Evolutionary conservation across 2,888 invertebrate genomes (phyloP).

Genomic region (Eupithecia inturbata): DNA sequence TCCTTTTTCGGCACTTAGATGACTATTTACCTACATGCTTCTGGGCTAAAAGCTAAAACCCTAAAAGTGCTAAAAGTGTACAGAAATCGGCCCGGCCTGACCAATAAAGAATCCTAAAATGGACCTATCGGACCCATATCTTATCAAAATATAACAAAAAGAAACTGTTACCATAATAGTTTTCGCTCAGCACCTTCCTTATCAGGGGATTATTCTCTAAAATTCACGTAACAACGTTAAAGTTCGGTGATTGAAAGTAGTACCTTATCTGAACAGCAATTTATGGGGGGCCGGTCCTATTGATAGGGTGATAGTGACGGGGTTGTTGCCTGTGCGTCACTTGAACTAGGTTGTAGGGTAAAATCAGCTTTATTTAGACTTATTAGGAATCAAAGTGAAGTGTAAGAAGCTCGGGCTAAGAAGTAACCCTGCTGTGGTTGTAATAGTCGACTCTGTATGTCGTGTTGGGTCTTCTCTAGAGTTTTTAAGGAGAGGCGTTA

Average conservation of each 20-base stretch:
- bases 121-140: neutral
- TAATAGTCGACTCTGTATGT: neutral
- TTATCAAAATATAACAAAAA: constrained; percentile 11
- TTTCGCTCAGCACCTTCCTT: constrained; percentile 24
- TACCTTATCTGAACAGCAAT: constrained; percentile 67
- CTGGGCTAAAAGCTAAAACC: neutral
- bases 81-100: neutral
- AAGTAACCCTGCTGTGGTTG: neutral
- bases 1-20: neutral
- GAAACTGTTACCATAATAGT: constrained; percentile 22
- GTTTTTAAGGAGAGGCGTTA: too few species aligned
- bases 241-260: constrained; percentile 62
- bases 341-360: neutral
- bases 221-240: constrained; percentile 50
- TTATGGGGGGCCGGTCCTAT: constrained; percentile 64
- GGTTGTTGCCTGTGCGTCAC: neutral
- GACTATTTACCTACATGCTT: neutral
- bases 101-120: constrained; percentile 2
- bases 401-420: neutral
- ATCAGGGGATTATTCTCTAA: constrained; percentile 7
- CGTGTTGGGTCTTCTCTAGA: too few species aligned
- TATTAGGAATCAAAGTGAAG: neutral
- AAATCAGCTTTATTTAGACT: neutral
- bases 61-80: too few species aligned
- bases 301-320: constrained; percentile 67